These are phyloP conservation scores for Mionectes macconnelli DNA, from an alignment of 2,113 vertebrate genomes.

Conservation along the genomic window DNA sequence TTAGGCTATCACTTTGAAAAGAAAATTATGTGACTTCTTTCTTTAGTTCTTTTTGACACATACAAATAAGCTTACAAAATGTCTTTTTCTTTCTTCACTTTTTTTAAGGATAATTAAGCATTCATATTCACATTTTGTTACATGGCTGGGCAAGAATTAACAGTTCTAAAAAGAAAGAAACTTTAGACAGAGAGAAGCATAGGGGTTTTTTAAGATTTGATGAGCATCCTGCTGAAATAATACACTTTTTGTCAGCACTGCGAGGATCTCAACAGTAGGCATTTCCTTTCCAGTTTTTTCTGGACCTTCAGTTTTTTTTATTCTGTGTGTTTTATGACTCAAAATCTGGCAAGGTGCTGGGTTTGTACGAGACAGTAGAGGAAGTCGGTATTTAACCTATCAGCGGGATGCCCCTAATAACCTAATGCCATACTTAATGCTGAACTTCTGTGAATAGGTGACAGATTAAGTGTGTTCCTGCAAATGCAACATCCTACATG, in stretches of 20 bases:
- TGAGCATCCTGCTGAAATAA: neutral
- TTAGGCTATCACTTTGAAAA: neutral
- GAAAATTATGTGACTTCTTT: neutral
- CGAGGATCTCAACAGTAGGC: neutral
- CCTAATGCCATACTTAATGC: neutral
- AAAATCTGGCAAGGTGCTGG: neutral
- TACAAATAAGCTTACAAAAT: neutral
- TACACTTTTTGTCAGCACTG: neutral
- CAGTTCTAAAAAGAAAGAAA: neutral
- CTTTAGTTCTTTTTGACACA: neutral
- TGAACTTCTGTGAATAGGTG: neutral
- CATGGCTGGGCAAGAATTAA: neutral
- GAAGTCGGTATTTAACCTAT: neutral
- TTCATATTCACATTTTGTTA: neutral
- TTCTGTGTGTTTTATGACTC: neutral
- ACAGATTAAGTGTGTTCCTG: neutral
- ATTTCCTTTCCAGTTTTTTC: neutral
- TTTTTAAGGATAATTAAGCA: neutral
- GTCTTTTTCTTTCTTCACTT: neutral
- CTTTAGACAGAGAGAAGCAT: neutral
- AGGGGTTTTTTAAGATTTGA: neutral
- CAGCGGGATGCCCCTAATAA: rapidly evolving
- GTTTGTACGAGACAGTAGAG: neutral
- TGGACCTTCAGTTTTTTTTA: neutral
- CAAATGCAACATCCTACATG: neutral